Base-by-base conservation (phyloP, 1,140 invertebrate genomes). In the Chrysomallon squamiferum region DNA sequence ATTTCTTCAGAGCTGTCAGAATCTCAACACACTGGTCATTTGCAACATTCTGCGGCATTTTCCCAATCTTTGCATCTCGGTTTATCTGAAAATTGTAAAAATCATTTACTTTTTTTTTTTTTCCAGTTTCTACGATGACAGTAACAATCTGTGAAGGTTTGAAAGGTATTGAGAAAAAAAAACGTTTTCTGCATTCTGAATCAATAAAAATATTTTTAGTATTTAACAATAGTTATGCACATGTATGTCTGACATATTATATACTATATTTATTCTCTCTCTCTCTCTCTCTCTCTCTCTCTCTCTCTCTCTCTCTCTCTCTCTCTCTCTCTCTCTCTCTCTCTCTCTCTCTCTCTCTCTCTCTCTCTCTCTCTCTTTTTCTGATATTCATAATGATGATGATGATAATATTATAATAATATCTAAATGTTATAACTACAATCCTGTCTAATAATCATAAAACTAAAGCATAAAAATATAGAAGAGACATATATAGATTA, bases 1-100 rank as follows among this genome's bases (percentile, higher is more conserved):
- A 80, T 71, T 92, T 91, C 76, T 89, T 88, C 59, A 93, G 79
- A 18, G 91, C 91, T 66, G 86, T 88, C 20, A 93, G 73, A 66
- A 93, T 89, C 84, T 93, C 92, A 43, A 88, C 84, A 81, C 86
- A 86, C 65, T 88, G 86, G 66, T 83, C 81, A 41, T 72, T 81
- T 4, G 81, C 79, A n/a, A 73, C 47, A 30, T 83, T 81, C 62
- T 70, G 68, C 5, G 75, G 52, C 5, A 88, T 62, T 78, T 87
- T 89, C 52, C 79, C 81, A 56, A 87, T 78, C 73, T 89, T 89
- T 25, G 73, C 69, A 80, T 88, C 85, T 67, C 86, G 64, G 56
- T 84, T 82, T 7, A 88, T 74, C 86, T 88, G 62, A 22, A 50
- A 50, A 43, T 1, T 43, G 0, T n/a, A 11, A 11, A 43, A 43